Base-by-base conservation (phyloP, 2,888 invertebrate species). In the Heliconius charithonia region DNA sequence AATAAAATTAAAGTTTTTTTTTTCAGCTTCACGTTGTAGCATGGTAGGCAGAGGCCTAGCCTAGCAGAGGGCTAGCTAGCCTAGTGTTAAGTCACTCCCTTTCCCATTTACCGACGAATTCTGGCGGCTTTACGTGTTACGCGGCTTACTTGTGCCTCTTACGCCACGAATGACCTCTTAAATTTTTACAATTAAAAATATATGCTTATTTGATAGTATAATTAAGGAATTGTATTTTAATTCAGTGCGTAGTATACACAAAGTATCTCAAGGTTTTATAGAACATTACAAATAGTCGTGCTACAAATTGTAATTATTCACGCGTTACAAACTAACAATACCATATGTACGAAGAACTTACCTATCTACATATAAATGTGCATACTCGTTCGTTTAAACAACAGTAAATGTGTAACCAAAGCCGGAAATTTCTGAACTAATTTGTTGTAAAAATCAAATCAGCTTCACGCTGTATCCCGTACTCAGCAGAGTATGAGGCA, bases 301-400 rank as follows among this genome's bases (percentile, higher is more conserved):
- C 51, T 71, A 56, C 51, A 56, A 71, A 71, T 56, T 71, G 29
- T 71, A 71, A 71, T 56, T 71, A 71, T 71, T 56, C 56, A 71
- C 4, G 71, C 56, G 51, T 70, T 51, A 51, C 56, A 71, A 32
- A n/a, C 56, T 29, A 56, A 22, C n/a, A 27, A 71, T 32, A 12
- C 16, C 56, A 56, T 51, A 22, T 71, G 29, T 29, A 22, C 29
- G 22, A 71, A 45, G 4, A 45, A 45, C 25, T 3, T 27, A 45
- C 25, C 7, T 70, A 29, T 51, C 27, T 70, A 70, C 51, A 56
- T 56, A 22, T 2, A 41, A 16, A 45, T 56, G 9, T 56, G 22
- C 22, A 56, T 59, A 59, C n/a, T 22, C 10, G n/a, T n/a, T n/a
- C 4, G 4, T 56, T 9, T 56, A 22, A 56, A 56, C 56, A 56